These are phyloP conservation scores for Neostethus bicornis DNA, from an alignment of 2,797 vertebrate genomes.

Conservation along the genomic window DNA sequence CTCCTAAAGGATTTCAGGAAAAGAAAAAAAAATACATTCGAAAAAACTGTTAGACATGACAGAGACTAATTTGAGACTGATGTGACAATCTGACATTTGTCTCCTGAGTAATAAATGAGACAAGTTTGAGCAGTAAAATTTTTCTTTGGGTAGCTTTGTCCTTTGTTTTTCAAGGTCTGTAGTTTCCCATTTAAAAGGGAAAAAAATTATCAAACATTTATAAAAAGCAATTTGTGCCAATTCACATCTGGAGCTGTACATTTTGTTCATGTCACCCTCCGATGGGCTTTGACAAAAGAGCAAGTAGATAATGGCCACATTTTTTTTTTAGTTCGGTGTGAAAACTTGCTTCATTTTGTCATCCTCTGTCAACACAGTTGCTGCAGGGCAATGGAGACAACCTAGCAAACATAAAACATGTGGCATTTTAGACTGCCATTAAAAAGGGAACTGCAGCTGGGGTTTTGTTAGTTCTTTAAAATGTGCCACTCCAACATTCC, in stretches of 20 bases:
- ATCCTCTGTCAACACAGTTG: slow-evolving; percentile 28
- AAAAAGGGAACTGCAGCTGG: slow-evolving; percentile 43
- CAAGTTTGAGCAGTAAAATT: too few relatives aligned
- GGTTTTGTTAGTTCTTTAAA: slow-evolving; percentile 36
- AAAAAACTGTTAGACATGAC: too few relatives aligned
- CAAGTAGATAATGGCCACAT: slow-evolving; percentile 4
- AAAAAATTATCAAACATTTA: not conserved
- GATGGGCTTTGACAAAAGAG: slow-evolving; percentile 8
- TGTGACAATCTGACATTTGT: too few relatives aligned
- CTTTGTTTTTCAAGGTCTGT: not conserved
- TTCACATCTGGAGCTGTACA: slow-evolving; percentile 1
- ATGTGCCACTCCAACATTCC: slow-evolving; percentile 32
- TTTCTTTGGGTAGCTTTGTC: not conserved
- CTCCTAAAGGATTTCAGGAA: too few relatives aligned
- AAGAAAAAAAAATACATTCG: too few relatives aligned
- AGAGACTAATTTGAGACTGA: too few relatives aligned
- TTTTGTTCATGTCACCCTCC: slow-evolving; percentile 10
- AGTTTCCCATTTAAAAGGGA: not conserved
- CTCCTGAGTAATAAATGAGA: too few relatives aligned
- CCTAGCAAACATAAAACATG: slow-evolving; percentile 24
- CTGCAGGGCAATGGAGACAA: slow-evolving; percentile 17
- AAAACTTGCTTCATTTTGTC: slow-evolving; percentile 10
- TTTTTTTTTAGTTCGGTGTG: slow-evolving; percentile 9
- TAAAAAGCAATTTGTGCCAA: too few relatives aligned
- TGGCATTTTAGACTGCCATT: slow-evolving; percentile 55